These are phyloP conservation scores for Lycocerus yunnanus DNA, from an alignment of 2,888 invertebrate genomes.

Conservation along the genomic window DNA sequence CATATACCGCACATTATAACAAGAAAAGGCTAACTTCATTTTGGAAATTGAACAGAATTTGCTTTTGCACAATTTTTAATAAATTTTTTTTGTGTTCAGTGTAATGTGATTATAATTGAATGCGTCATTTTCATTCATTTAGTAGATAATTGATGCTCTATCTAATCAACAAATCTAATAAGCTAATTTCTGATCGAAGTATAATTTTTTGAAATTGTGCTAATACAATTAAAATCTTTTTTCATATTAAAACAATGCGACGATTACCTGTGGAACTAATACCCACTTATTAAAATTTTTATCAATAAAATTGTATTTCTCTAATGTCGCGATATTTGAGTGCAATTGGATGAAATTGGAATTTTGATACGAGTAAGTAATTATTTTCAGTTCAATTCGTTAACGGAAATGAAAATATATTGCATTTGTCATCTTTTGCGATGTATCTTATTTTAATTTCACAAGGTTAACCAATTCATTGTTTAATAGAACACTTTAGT, in stretches of 20 bases:
- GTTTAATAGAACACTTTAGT: neutral
- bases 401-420: neutral
- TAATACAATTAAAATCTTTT: neutral
- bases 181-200: neutral
- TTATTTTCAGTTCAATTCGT: neutral
- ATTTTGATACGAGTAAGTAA: no score
- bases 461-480: neutral
- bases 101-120: neutral
- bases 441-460: neutral
- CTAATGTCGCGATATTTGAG: neutral
- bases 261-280: no score
- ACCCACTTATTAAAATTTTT: neutral
- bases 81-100: neutral
- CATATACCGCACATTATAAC: conserved; percentile 6
- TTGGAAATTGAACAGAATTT: neutral
- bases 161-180: neutral
- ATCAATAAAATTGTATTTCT: neutral
- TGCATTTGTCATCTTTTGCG: neutral
- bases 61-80: neutral
- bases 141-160: neutral
- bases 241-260: no score
- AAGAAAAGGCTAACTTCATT: neutral
- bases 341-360: neutral
- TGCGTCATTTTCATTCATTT: neutral
- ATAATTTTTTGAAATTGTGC: neutral